Conservation (phyloP, 2,113 vertebrate species). For the Vimba vimba region DNA sequence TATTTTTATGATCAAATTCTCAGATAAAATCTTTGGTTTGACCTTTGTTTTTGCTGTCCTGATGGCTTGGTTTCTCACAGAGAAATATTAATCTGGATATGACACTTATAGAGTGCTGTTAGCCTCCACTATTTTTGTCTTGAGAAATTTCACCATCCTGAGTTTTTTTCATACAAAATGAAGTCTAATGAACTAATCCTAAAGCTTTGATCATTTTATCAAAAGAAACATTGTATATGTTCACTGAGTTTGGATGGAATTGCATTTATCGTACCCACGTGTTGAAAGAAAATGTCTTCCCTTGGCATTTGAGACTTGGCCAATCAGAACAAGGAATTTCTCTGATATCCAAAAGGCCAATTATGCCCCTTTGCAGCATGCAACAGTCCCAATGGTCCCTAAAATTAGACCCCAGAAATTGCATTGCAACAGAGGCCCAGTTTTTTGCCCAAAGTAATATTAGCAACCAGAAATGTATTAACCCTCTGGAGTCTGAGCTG, state of each 20-base stretch:
- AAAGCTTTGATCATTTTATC: conserved; percentile 7
- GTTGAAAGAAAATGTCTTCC: neutral
- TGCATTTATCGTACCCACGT: neutral
- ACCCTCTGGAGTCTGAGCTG: too few relatives aligned
- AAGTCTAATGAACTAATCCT: neutral
- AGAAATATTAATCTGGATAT: conserved; percentile 57
- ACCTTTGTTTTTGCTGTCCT: conserved; percentile 56
- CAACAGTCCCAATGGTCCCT: conserved; percentile 1
- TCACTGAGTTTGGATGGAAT: neutral
- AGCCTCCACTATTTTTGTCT: neutral
- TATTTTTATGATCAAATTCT: conserved; percentile 63
- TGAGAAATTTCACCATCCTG: conserved; percentile 25
- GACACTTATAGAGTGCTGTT: conserved; percentile 10
- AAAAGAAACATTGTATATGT: neutral
- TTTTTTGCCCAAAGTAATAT: neutral
- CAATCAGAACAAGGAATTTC: conserved; percentile 22
- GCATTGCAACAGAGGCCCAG: conserved; percentile 24
- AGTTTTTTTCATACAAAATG: neutral
- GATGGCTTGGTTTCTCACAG: conserved; percentile 51
- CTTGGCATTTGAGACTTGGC: conserved; percentile 16
- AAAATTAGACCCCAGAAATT: conserved; percentile 36
- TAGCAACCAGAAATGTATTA: neutral
- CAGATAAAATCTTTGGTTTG: conserved; percentile 39
- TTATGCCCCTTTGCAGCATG: conserved; percentile 17
- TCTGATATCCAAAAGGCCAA: conserved; percentile 8